Conservation (phyloP, 2,113 vertebrate genomes). For the Tamias sibiricus region DNA sequence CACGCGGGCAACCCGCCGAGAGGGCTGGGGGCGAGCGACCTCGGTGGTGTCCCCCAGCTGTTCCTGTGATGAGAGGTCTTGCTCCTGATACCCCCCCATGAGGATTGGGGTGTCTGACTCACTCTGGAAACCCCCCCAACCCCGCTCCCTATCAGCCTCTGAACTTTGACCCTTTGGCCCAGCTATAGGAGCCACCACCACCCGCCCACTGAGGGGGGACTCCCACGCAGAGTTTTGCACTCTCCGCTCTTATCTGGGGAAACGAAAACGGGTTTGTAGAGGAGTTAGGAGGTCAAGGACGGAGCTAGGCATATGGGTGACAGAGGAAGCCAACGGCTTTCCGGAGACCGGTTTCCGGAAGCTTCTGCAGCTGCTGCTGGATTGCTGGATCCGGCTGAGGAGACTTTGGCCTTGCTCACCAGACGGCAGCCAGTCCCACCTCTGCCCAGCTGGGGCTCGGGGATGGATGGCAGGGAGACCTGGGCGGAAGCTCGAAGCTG, state of each 20-base stretch:
- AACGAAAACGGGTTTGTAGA: neutral
- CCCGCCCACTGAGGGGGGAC: neutral
- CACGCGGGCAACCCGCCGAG: rapidly evolving
- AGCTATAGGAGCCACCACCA: neutral
- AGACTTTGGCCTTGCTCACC: neutral
- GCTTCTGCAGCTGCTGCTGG: neutral
- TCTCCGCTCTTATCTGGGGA: neutral
- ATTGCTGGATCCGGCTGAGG: neutral
- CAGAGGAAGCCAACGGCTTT: neutral
- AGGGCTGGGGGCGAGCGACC: neutral
- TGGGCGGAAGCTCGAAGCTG: neutral
- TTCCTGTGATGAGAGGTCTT: neutral
- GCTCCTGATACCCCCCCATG: neutral
- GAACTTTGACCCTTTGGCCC: neutral
- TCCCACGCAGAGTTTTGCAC: neutral
- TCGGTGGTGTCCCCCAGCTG: neutral
- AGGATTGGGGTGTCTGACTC: neutral
- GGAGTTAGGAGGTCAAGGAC: neutral
- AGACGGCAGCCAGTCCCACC: too few relatives aligned
- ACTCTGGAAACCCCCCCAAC: neutral
- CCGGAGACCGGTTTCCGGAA: neutral
- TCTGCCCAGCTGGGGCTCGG: neutral
- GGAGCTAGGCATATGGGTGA: neutral
- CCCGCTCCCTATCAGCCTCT: neutral
- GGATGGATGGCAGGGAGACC: neutral